A percentile compares a stretch with the other conserved stretches of the same genome.
These are phyloP conservation scores for Chaenocephalus aceratus DNA, from an alignment of 2,113 vertebrate species.

Conservation along the genomic window DNA sequence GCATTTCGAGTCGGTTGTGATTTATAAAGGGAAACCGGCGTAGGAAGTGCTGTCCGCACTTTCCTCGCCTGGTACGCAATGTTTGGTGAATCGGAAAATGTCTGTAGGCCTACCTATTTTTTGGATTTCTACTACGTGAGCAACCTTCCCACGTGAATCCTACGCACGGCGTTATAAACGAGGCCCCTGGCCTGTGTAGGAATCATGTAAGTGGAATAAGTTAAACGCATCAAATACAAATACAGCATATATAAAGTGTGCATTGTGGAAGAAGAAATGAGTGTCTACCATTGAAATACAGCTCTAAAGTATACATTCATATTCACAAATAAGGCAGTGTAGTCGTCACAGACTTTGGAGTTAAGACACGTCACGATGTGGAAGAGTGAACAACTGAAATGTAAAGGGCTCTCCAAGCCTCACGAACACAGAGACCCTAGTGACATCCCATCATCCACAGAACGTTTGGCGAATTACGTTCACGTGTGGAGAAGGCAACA, in stretches of 20 bases:
- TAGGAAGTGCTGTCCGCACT: no score
- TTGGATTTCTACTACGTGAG: no score
- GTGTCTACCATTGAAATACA: conserved; percentile 27
- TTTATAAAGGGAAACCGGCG: no score
- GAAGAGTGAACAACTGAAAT: not conserved
- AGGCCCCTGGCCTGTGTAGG: not conserved
- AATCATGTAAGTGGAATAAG: conserved; percentile 53
- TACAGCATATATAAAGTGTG: conserved; percentile 32
- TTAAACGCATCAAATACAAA: conserved; percentile 41
- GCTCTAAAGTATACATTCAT: conserved; percentile 62
- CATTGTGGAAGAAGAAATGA: conserved; percentile 41
- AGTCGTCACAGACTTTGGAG: conserved; percentile 39
- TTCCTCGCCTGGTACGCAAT: no score
- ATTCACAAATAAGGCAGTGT: conserved; percentile 56
- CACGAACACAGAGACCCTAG: not conserved
- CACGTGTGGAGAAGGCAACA: conserved; percentile 24
- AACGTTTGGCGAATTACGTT: conserved; percentile 25
- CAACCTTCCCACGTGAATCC: no score
- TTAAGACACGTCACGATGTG: conserved; percentile 7
- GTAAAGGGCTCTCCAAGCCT: not conserved
- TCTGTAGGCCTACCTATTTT: no score
- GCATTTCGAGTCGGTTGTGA: no score
- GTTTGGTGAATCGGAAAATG: no score
- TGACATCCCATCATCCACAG: conserved; percentile 7
- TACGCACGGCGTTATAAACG: no score